These are phyloP conservation scores for Tenodera sinensis DNA, from an alignment of 2,888 invertebrate genomes.

Conservation along the genomic window DNA sequence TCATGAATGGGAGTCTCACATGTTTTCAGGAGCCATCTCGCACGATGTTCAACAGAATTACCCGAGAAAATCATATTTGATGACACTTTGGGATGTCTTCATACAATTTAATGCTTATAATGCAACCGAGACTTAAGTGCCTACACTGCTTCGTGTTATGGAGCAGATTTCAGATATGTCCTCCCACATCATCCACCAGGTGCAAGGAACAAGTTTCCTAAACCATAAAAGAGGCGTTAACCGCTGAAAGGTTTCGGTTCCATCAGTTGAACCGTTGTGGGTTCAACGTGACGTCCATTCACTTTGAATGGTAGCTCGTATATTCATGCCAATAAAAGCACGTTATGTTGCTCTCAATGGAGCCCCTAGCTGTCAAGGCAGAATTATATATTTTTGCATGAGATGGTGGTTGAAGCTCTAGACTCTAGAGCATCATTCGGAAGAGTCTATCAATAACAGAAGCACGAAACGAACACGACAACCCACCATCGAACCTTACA, in stretches of 20 bases:
- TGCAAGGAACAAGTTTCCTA: not conserved
- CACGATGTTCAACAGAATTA: no score
- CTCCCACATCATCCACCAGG: not conserved
- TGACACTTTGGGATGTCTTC: no score
- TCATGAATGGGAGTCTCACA: no score
- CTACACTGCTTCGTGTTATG: not conserved
- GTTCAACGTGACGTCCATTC: not conserved
- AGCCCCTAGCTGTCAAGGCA: not conserved
- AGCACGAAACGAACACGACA: not conserved
- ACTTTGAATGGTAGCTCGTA: not conserved
- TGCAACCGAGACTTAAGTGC: not conserved
- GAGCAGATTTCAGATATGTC: not conserved
- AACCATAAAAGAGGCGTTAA: not conserved
- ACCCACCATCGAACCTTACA: not conserved
- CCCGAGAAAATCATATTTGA: no score
- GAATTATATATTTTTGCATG: not conserved
- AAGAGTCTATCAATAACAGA: not conserved
- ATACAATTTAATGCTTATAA: not conserved
- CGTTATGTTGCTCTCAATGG: not conserved
- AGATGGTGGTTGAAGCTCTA: not conserved
- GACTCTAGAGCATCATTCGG: not conserved
- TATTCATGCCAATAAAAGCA: not conserved
- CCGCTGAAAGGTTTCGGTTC: not conserved
- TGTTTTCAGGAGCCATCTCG: no score
- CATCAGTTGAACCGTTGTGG: not conserved